A percentile compares a stretch with the other conserved stretches of the same genome.
phyloP scores from a whole-genome alignment of 30 jellyfish, hydroid and myxozoan genomes.

The Turritopsis rubra region DNA sequence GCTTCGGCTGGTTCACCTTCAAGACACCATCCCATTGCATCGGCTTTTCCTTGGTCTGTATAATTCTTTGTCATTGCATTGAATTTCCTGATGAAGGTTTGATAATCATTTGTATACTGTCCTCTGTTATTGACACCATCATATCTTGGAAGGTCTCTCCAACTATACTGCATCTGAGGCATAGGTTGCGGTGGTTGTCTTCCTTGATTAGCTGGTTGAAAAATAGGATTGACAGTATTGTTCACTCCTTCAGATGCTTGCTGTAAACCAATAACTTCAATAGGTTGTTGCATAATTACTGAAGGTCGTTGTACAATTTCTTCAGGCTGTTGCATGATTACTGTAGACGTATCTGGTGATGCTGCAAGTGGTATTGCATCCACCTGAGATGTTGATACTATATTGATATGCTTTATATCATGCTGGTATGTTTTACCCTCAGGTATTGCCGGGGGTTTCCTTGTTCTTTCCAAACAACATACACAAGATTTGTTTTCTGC shows the following conservation, averaged over 20 bases:
- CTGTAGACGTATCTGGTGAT: too few species aligned
- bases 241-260: neutral
- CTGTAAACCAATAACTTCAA: neutral
- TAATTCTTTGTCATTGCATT: neutral
- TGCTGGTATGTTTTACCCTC: too few species aligned
- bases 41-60: neutral
- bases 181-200: neutral
- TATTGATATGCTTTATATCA: too few species aligned
- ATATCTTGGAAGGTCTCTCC: neutral
- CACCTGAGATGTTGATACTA: too few species aligned
- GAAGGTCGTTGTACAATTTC: too few species aligned
- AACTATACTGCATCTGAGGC: neutral
- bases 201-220: neutral
- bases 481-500: too few species aligned
- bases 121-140: neutral
- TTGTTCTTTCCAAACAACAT: too few species aligned
- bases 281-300: neutral
- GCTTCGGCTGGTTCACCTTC: neutral
- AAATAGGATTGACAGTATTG: neutral
- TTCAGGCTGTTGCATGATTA: too few species aligned
- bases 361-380: too few species aligned
- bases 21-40: neutral
- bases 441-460: too few species aligned
- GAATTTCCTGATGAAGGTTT: neutral
- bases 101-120: neutral